Conservation (phyloP, 2,888 invertebrate species). For the Cordylochernes scorpioides region DNA sequence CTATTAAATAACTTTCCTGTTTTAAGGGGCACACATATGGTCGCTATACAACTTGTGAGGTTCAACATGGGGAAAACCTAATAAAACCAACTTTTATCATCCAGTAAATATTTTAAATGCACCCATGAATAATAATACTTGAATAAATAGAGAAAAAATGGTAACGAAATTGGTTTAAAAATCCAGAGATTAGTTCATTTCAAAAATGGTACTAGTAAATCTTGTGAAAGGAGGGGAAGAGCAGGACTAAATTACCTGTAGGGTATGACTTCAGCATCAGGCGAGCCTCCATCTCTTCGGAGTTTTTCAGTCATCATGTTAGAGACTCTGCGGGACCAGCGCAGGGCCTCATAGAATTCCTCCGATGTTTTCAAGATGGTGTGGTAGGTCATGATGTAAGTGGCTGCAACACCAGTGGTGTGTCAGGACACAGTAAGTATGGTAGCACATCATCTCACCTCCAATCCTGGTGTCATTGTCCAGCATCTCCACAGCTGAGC, state of each 20-base stretch:
- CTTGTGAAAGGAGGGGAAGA: neutral
- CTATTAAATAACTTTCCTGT: no score
- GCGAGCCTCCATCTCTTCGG: constrained; percentile 6
- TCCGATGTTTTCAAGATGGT: constrained; percentile 44
- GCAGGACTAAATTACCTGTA: constrained; percentile 36
- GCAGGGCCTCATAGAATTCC: constrained; percentile 57
- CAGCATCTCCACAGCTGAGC: constrained; percentile 8
- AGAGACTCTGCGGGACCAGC: constrained; percentile 43
- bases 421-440: neutral
- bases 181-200: no score
- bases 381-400: constrained; percentile 74
- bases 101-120: no score
- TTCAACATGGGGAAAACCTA: no score
- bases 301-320: constrained; percentile 44
- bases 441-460: no score
- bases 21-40: no score
- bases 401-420: constrained; percentile 32
- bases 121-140: no score
- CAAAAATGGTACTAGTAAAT: neutral
- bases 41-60: no score
- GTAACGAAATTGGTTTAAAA: no score
- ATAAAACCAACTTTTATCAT: no score
- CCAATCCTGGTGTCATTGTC: constrained; percentile 4
- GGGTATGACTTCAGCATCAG: constrained; percentile 38
- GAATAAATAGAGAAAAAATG: no score